These are phyloP conservation scores for Prinia subflava DNA, from an alignment of 2,113 vertebrate species.

Conservation along the genomic window DNA sequence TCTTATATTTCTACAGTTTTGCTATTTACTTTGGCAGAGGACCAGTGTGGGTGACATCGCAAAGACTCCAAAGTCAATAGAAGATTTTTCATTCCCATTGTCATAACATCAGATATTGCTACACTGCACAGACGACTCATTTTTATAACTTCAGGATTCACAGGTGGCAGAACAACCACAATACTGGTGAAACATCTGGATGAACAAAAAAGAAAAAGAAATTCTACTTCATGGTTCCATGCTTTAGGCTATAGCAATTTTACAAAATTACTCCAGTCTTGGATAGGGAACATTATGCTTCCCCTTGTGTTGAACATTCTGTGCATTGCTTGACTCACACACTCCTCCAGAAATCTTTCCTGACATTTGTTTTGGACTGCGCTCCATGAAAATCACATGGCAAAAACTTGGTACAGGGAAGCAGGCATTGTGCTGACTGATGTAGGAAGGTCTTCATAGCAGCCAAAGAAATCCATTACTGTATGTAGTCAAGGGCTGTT, in stretches of 20 bases:
- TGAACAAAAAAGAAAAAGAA: not conserved
- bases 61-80: not conserved
- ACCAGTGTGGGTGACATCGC: not conserved
- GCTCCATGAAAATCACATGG: not conserved
- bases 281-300: not conserved
- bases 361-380: not conserved
- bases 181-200: not conserved
- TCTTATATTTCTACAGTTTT: not conserved
- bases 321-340: not conserved
- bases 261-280: not conserved
- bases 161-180: not conserved
- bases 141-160: not conserved
- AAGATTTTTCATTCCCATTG: not conserved
- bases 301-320: not conserved
- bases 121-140: not conserved
- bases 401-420: not conserved
- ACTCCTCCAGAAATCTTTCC: not conserved
- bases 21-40: not conserved
- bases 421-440: not conserved
- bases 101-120: not conserved
- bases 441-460: not conserved
- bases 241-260: not conserved
- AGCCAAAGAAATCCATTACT: not conserved
- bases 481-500: not conserved
- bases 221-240: not conserved